Evolutionary conservation across 2,797 vertebrate species (phyloP).

Genomic region (Emys orbicularis): DNA sequence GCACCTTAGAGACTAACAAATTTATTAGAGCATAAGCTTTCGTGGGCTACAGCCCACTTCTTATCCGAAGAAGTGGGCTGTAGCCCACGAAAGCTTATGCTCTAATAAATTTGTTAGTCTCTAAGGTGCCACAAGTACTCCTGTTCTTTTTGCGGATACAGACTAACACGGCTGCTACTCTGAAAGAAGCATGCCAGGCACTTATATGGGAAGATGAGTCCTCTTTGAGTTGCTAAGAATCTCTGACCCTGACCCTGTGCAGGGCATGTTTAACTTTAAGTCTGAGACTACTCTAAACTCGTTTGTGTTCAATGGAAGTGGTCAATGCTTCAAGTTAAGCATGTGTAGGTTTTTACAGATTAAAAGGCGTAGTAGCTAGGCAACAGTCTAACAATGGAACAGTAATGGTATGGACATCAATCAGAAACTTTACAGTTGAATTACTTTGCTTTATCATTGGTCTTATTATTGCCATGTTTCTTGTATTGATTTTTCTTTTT

Average conservation of each 20-base stretch:
- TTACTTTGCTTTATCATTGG: background rate
- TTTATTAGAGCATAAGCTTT: too few relatives aligned
- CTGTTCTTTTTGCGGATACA: too few relatives aligned
- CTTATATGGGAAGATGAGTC: background rate
- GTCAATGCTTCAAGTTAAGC: background rate
- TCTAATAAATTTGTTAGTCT: too few relatives aligned
- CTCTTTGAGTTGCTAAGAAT: background rate
- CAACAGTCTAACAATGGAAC: background rate
- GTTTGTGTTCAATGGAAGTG: rapidly evolving
- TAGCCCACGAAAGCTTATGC: too few relatives aligned
- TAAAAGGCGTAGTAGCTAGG: background rate
- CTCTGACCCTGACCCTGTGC: background rate
- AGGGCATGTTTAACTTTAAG: background rate
- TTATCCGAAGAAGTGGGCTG: too few relatives aligned
- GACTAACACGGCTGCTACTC: too few relatives aligned
- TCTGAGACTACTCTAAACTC: background rate
- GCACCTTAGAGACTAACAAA: too few relatives aligned
- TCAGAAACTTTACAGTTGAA: background rate
- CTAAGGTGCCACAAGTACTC: too few relatives aligned
- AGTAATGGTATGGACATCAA: background rate
- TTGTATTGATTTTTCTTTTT: background rate
- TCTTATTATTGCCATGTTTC: background rate
- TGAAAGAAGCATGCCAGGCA: rapidly evolving
- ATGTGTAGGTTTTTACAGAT: background rate
- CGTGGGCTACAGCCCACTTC: too few relatives aligned